Evolutionary conservation across 2,888 invertebrate species (phyloP).

Genomic region (Rhabditoides inermis): DNA sequence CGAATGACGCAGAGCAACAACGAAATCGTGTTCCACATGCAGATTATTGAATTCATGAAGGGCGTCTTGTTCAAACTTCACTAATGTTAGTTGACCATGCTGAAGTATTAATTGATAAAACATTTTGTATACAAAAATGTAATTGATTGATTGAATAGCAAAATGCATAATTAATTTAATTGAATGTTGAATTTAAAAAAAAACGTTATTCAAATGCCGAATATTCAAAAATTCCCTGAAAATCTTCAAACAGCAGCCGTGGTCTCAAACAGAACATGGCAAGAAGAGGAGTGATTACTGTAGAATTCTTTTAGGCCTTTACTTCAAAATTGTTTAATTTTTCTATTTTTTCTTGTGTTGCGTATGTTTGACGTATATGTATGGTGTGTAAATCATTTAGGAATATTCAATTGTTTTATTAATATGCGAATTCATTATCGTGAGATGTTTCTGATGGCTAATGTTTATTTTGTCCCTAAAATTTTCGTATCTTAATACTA

Average conservation of each 20-base stretch:
- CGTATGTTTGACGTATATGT: no score
- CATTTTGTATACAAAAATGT: neutral
- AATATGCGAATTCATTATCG: neutral
- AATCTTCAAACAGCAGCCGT: no score
- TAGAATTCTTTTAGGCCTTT: no score
- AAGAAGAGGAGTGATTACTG: no score
- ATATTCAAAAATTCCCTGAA: no score
- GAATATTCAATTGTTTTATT: neutral
- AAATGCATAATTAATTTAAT: neutral
- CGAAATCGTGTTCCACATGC: constrained; percentile 15
- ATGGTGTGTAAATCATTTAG: neutral
- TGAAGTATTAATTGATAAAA: neutral
- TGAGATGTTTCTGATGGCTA: neutral
- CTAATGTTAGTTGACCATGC: neutral
- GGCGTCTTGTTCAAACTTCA: neutral
- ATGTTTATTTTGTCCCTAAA: neutral
- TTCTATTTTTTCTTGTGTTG: no score
- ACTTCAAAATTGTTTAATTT: no score
- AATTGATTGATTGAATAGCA: neutral
- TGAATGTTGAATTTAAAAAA: neutral
- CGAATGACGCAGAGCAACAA: constrained; percentile 11
- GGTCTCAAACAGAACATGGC: no score
- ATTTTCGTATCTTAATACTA: no score
- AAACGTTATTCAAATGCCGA: no score
- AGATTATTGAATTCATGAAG: constrained; percentile 13